Conservation (phyloP, 2,888 invertebrate species). For the Malacosoma neustria region DNA sequence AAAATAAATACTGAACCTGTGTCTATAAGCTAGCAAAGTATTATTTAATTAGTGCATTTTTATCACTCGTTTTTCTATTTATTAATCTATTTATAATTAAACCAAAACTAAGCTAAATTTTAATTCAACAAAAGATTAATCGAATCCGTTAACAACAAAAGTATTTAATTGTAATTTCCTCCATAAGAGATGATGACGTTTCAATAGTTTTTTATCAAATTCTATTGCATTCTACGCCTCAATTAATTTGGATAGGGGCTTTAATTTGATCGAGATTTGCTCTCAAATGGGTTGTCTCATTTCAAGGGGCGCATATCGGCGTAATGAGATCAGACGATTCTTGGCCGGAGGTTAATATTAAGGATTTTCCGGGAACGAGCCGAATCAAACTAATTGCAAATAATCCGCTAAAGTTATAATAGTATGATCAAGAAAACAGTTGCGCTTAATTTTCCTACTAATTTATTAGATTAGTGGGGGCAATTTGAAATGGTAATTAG, state of each 20-base stretch:
- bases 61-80: too few species aligned
- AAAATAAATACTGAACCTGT: too few species aligned
- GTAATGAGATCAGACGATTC: slow-evolving; percentile 30
- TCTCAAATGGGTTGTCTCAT: slow-evolving; percentile 27
- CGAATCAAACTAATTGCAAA: background rate
- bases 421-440: slow-evolving; percentile 22
- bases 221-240: slow-evolving; percentile 27
- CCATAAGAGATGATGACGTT: background rate
- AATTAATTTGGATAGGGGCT: slow-evolving; percentile 43
- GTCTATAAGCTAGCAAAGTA: too few species aligned
- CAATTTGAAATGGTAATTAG: slow-evolving; percentile 62
- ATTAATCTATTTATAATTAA: too few species aligned
- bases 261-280: slow-evolving; percentile 41
- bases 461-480: slow-evolving; percentile 35
- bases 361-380: slow-evolving; percentile 2
- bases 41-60: too few species aligned
- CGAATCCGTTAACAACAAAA: slow-evolving; percentile 4
- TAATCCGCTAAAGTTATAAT: slow-evolving; percentile 6
- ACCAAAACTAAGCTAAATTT: slow-evolving; percentile 2
- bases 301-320: slow-evolving; percentile 18
- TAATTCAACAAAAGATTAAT: slow-evolving; percentile 1
- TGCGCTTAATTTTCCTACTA: slow-evolving; percentile 31
- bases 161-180: background rate
- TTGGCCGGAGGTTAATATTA: slow-evolving; percentile 18
- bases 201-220: background rate